Evolutionary conservation across 2,113 vertebrate species (phyloP).

Genomic region (Dromiciops gliroides): DNA sequence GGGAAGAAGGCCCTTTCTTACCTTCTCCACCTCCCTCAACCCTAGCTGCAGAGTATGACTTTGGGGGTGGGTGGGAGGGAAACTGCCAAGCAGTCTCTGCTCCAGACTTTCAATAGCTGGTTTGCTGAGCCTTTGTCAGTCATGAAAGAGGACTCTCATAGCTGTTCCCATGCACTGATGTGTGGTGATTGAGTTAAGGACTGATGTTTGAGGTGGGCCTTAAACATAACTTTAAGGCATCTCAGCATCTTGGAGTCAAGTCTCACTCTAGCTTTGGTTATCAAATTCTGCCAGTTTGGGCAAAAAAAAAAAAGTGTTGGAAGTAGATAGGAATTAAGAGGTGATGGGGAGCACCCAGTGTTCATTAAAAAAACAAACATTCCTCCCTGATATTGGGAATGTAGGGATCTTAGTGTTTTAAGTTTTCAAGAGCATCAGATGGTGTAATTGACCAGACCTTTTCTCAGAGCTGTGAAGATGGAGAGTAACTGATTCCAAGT

Average conservation of each 20-base stretch:
- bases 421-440: neutral
- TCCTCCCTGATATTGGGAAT: neutral
- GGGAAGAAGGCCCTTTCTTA: neutral
- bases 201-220: neutral
- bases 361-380: neutral
- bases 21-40: neutral
- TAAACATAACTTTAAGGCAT: neutral
- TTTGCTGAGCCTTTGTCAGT: neutral
- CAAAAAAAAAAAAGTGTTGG: neutral
- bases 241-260: neutral
- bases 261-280: neutral
- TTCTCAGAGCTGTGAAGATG: neutral
- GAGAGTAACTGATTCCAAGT: neutral
- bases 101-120: neutral
- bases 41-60: neutral
- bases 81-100: neutral
- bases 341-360: neutral
- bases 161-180: neutral
- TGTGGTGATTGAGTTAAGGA: neutral
- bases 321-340: neutral
- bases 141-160: neutral
- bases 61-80: neutral
- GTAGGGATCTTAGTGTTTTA: neutral
- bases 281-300: accelerated
- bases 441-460: neutral